Evolutionary conservation across 2,797 vertebrate genomes (phyloP), one percentile per base, ranked within the genome.

Genomic region (Bovichtus diacanthus): DNA sequence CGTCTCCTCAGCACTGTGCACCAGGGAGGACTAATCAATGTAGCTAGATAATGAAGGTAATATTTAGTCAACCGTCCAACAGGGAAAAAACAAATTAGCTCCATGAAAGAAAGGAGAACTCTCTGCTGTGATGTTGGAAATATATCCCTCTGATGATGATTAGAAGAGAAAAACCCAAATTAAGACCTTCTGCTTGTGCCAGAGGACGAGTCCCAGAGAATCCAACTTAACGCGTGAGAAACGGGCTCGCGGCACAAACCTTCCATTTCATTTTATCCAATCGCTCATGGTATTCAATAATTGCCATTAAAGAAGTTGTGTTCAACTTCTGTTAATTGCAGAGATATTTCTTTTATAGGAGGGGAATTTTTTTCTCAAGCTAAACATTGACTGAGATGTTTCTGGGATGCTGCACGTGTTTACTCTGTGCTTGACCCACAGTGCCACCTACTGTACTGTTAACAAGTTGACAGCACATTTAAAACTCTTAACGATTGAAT

Each of bases 361-460:
- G n/a, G 15, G 31, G 58, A 11, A 0, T 60, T 54, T 72, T 70
- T 70, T 73, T 36, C 62, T 63, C 23, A 9, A 65, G 68, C 78
- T 38, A n/a, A n/a, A n/a, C 41, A 66, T 15, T 76, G 70, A 61
- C 47, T 27, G 60, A n/a, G 23, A 59, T 61, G 58, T 54, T 15
- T 56, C 25, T 49, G 25, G 19, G 55, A 41, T 9, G 38, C 34
- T 59, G 58, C 70, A 15, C n/a, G 8, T 29, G 74, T 51, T 63
- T 56, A 3, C 21, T 70, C 80, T 79, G 65, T 71, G 70, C 80
- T 90, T 91, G 86, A 86, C 56, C 80, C 92, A 94, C 92, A 95
- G 91, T 93, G 94, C 90, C 94, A 92, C 79, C 94, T 94, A 68
- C 82, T 90, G 94, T 64, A 34, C 73, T 5, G 9, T 36, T 19